Conservation (phyloP, 2,888 invertebrate species). For the Carabus problematicus region DNA sequence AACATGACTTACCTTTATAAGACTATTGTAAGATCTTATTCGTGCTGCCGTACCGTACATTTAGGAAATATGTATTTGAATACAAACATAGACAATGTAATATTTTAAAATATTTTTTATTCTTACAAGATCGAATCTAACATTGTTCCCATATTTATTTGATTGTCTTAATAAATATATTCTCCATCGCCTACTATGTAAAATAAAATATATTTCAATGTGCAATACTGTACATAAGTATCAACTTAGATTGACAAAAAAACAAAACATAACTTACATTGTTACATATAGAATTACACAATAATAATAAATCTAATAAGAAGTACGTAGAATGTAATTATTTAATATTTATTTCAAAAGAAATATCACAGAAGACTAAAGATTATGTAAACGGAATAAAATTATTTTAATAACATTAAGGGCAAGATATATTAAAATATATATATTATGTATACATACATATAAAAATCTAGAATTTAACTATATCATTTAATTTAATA, state of each 20-base stretch:
- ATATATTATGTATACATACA: too few relatives aligned
- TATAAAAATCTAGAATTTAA: slow-evolving; percentile 1
- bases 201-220: slow-evolving; percentile 25
- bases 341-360: slow-evolving; percentile 30
- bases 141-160: slow-evolving; percentile 42
- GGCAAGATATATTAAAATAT: slow-evolving; percentile 21
- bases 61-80: too few relatives aligned
- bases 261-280: too few relatives aligned
- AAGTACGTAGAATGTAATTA: not conserved
- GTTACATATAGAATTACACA: not conserved
- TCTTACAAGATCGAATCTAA: slow-evolving; percentile 35
- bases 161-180: slow-evolving; percentile 41
- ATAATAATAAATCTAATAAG: not conserved
- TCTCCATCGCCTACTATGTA: slow-evolving; percentile 36
- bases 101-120: slow-evolving; percentile 38
- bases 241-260: not conserved
- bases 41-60: too few relatives aligned
- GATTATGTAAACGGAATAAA: slow-evolving; percentile 44
- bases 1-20: too few relatives aligned
- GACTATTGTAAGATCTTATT: too few relatives aligned
- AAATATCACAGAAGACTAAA: slow-evolving; percentile 52
- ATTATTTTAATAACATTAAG: slow-evolving; percentile 3
- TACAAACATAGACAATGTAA: too few relatives aligned
- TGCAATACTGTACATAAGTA: slow-evolving; percentile 37
- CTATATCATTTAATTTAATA: slow-evolving; percentile 8